Percentiles rank a stretch among this genome's conserved stretches.
phyloP scores from a whole-genome alignment of 2,113 vertebrate species.

The Alectura lathami region DNA sequence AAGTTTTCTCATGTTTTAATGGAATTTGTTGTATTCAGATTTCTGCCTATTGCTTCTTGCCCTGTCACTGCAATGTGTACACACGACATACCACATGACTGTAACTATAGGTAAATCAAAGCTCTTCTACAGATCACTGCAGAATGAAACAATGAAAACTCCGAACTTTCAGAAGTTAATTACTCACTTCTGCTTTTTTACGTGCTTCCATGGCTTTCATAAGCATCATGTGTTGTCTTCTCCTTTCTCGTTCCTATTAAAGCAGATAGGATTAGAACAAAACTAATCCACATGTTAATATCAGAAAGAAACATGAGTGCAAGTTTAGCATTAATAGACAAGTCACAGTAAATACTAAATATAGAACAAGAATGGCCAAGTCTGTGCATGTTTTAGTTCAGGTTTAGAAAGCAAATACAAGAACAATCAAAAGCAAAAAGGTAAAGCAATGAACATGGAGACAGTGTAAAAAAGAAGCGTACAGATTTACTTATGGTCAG shows the following conservation, averaged over 20 bases:
- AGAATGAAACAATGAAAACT: background rate
- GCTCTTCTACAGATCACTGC: background rate
- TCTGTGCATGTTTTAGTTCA: conserved; percentile 85
- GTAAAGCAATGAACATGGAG: conserved; percentile 88
- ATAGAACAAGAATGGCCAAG: conserved; percentile 82
- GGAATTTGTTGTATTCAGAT: background rate
- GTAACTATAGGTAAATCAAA: background rate
- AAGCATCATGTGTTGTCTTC: conserved; percentile 93
- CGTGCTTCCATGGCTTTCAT: conserved; percentile 94
- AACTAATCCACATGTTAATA: conserved; percentile 39
- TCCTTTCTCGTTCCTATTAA: conserved; percentile 90
- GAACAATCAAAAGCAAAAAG: conserved; percentile 85
- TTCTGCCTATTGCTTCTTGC: background rate
- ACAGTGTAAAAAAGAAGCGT: conserved; percentile 85
- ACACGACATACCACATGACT: background rate
- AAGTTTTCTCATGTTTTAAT: background rate
- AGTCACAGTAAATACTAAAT: conserved; percentile 84
- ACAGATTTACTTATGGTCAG: conserved; percentile 85
- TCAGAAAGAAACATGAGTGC: conserved; percentile 66
- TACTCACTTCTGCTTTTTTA: conserved; percentile 92
- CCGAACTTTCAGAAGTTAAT: background rate
- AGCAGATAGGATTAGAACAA: conserved; percentile 76
- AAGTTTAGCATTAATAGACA: conserved; percentile 83
- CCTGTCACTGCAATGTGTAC: background rate
- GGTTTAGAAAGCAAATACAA: conserved; percentile 85